These are phyloP conservation scores for Arizona elegans DNA, from an alignment of 2,113 vertebrate genomes.

Conservation along the genomic window DNA sequence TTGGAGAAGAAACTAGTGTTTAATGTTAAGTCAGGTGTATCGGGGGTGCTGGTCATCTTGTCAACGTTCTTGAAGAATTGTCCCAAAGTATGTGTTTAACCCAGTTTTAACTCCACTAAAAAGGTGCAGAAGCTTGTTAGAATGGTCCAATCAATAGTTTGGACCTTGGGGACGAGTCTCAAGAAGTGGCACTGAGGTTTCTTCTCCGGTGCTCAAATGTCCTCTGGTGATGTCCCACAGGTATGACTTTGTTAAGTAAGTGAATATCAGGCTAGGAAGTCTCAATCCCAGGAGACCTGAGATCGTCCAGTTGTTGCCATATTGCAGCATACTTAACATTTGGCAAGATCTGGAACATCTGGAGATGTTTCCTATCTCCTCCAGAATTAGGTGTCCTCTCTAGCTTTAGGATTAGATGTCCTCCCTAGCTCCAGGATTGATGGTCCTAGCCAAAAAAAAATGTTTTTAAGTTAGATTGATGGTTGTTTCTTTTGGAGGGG, in stretches of 20 bases:
- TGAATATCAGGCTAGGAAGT: background rate
- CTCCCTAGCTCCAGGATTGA: background rate
- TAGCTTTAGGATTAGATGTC: background rate
- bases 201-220: background rate
- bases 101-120: slow-evolving; percentile 21
- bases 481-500: accelerated
- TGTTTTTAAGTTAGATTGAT: background rate
- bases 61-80: slow-evolving; percentile 31
- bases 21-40: background rate
- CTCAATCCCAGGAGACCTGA: background rate
- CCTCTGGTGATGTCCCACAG: background rate
- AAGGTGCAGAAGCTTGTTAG: slow-evolving; percentile 47
- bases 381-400: background rate
- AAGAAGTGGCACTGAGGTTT: background rate
- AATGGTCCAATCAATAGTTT: slow-evolving; percentile 54
- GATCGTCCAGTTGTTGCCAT: background rate
- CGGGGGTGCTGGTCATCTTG: background rate
- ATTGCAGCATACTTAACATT: background rate
- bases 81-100: slow-evolving; percentile 19
- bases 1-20: slow-evolving; percentile 31
- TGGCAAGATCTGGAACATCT: background rate
- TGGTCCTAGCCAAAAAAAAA: background rate
- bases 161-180: slow-evolving; percentile 30
- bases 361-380: background rate
- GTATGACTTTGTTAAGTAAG: background rate